Evolutionary conservation across 2,888 invertebrate species (phyloP), one percentile per base, ranked within the genome.

Genomic region (Troides aeacus): DNA sequence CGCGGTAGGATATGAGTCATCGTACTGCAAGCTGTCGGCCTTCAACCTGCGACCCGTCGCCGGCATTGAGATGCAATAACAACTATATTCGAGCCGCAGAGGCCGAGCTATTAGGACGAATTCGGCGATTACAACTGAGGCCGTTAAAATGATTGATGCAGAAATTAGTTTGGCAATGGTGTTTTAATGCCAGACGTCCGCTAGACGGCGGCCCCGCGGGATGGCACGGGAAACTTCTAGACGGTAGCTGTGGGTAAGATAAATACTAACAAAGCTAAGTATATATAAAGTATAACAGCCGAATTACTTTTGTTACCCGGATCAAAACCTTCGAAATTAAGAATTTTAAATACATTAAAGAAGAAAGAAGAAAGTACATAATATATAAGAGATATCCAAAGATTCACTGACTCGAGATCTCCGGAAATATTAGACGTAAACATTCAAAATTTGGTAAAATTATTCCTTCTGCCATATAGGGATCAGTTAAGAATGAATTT

Each of bases 81-180:
- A 72, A 75, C 81, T 72, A 75, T 74, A 84, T 87, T 83, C 77
- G 83, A 79, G 79, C 78, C 76, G 59, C 24, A 71, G 79, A 85
- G 83, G 84, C 82, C 83, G 78, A 69, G 72, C 65, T 81, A 86
- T 85, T 86, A 87, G 80, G 80, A 75, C 78, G 79, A 82, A 86
- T 89, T 89, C 82, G 88, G 88, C 82, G 81, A 84, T 81, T 82
- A 84, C 81, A 82, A 78, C 80, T 81, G 82, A 89, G 89, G 89
- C 79, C 88, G 79, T 82, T 84, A 82, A 81, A 80, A 81, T 82
- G 83, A 83, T 83, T 87, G 85, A 85, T 79, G 81, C 81, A 75
- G 79, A 83, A 84, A 88, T 86, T 79, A 76, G 82, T 86, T 84
- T 86, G 88, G 86, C 89, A 88, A 85, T 88, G 89, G 72, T 59